These are phyloP conservation scores for Cosmopolites sordidus DNA, from an alignment of 2,888 invertebrate genomes.

Conservation along the genomic window DNA sequence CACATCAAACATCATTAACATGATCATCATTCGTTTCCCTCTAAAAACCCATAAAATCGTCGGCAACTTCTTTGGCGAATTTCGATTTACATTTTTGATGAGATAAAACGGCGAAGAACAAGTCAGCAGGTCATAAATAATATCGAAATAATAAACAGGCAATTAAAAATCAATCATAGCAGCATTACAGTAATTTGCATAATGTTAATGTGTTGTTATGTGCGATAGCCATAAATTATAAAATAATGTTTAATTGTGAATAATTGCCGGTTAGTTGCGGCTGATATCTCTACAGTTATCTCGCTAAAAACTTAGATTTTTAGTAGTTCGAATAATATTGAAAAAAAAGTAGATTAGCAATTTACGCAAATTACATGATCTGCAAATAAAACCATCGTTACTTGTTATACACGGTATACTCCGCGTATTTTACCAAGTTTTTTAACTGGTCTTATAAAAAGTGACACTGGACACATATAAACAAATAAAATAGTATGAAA, in stretches of 20 bases:
- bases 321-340: too few species aligned
- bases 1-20: background rate
- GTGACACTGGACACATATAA: too few species aligned
- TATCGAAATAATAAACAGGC: conserved; percentile 14
- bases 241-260: conserved; percentile 7
- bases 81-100: conserved; percentile 2
- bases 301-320: too few species aligned
- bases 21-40: background rate
- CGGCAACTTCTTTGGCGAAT: background rate
- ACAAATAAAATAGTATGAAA: too few species aligned
- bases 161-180: conserved; percentile 14
- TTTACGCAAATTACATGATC: too few species aligned
- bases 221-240: conserved; percentile 5
- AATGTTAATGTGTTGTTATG: conserved; percentile 6
- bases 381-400: too few species aligned
- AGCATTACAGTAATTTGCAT: conserved; percentile 8
- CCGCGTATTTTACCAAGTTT: too few species aligned
- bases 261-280: background rate
- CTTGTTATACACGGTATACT: too few species aligned
- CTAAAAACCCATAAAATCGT: background rate
- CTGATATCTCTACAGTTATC: background rate
- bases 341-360: too few species aligned
- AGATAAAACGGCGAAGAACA: conserved; percentile 4
- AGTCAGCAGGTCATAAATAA: conserved; percentile 12
- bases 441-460: too few species aligned